Percentiles rank a stretch among this genome's conserved stretches.
phyloP scores from a whole-genome alignment of 1,140 invertebrate species.

The Papilio polyxenes region DNA sequence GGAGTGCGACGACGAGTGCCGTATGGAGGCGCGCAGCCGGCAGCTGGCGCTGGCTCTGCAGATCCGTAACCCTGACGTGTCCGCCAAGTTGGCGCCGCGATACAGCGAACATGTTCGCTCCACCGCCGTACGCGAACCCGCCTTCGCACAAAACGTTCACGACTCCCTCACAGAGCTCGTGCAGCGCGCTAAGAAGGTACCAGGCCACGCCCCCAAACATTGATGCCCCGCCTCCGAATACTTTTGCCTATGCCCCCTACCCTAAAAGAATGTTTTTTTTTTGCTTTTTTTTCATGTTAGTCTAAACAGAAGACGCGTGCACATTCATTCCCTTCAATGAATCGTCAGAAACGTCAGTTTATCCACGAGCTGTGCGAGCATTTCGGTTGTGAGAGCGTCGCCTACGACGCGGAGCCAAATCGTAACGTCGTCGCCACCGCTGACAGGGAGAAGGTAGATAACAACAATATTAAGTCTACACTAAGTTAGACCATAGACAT shows the following conservation, averaged over 20 bases:
- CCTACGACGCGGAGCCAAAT: conserved; percentile 97
- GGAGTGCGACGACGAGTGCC: conserved; percentile 96
- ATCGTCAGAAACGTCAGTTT: conserved; percentile 92
- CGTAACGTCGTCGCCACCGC: conserved; percentile 97
- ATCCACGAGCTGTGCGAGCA: conserved; percentile 97
- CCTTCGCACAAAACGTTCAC: conserved; percentile 92
- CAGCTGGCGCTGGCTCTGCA: conserved; percentile 93
- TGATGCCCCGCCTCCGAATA: no score
- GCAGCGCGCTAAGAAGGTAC: conserved; percentile 91
- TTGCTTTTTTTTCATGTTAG: conserved; percentile 78
- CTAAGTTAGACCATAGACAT: neutral
- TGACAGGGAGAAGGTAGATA: conserved; percentile 86
- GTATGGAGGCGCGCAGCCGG: conserved; percentile 91
- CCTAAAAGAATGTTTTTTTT: neutral
- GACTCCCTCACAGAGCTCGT: conserved; percentile 93
- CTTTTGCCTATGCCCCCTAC: no score
- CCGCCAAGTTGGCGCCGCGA: conserved; percentile 87
- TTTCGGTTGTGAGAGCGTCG: conserved; percentile 95
- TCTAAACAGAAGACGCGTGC: conserved; percentile 92
- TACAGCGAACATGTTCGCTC: conserved; percentile 94
- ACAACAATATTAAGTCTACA: no score
- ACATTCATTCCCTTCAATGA: conserved; percentile 96
- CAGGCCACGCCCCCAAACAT: neutral
- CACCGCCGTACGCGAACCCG: conserved; percentile 90
- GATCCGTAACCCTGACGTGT: conserved; percentile 93